Evolutionary conservation across 2,113 vertebrate genomes (phyloP).

Genomic region (Oceanites oceanicus): DNA sequence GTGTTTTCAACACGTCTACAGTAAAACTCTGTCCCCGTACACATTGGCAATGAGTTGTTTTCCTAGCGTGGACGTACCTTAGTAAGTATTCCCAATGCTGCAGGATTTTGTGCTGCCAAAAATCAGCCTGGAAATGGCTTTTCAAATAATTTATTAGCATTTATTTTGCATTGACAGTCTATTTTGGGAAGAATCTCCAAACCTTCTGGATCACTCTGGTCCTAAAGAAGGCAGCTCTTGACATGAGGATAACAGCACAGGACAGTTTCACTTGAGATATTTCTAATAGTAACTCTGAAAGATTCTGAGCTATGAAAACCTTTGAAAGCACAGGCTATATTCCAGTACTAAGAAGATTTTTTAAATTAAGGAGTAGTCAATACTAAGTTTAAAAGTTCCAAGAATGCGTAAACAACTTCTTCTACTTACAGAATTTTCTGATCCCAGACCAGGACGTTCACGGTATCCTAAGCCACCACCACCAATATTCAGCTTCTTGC

Average conservation of each 20-base stretch:
- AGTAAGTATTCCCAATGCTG: neutral
- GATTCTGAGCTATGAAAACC: neutral
- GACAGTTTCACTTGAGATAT: neutral
- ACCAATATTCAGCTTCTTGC: conserved; percentile 95
- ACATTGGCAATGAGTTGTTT: neutral
- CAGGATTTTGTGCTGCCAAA: neutral
- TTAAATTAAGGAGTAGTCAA: neutral
- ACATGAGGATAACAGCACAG: neutral
- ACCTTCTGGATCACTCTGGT: neutral
- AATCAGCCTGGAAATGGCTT: neutral
- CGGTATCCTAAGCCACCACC: conserved; percentile 94
- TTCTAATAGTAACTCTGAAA: neutral
- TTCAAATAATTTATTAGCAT: neutral
- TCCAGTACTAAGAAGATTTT: neutral
- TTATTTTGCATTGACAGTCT: neutral
- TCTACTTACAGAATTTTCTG: conserved; percentile 88
- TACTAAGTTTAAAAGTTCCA: neutral
- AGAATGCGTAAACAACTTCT: neutral
- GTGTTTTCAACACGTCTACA: neutral
- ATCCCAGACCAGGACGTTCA: conserved; percentile 92
- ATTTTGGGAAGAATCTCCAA: neutral
- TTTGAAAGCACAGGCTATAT: neutral
- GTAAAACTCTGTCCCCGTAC: neutral
- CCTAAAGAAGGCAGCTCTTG: neutral
- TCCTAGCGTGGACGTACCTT: neutral